Base-by-base conservation (phyloP, 1,140 invertebrate species). In the Drosophila navojoa region DNA sequence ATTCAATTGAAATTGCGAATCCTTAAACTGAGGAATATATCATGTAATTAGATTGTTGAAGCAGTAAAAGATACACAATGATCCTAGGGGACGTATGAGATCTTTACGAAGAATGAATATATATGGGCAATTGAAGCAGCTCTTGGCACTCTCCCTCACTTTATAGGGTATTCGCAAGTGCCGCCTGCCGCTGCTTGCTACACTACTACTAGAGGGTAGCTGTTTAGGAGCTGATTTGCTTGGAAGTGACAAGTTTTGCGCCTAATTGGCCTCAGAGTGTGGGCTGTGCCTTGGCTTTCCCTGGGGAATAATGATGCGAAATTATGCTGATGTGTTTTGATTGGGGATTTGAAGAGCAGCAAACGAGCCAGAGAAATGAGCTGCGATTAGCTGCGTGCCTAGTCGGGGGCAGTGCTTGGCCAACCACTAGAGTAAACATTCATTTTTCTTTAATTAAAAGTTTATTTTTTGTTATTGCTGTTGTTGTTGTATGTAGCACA, bases 251-350 rank as follows among this genome's bases (percentile, higher is more conserved):
- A 71, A 64, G 60, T 54, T 40, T 29, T 63, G 19, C 59, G 60
- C 60, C 60, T 64, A 64, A 58, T 71, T 64, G 69, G 52, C n/a
- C n/a, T 15, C 32, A 44, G 27, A 5, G 50, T 38, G 38, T 11
- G 49, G 0, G 9, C 2, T n/a, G 6, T 5, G 4, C 2, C 16
- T n/a, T 5, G 1, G 29, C n/a, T 11, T 6, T 5, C 11, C 2
- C 5, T 27, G 4, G 27, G 27, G 38, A 42, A 29, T 16, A 55
- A 64, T 52, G 44, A 32, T 52, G 47, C 32, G 62, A 45, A 52
- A 64, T 58, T 66, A 71, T 71, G 68, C 27, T 44, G 61, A 64
- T 71, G 42, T 47, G 16, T 54, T 63, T 40, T 15, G 68, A 64
- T 63, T 57, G 54, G 63, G 44, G 29, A 55, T 58, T 67, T 58